Base-by-base conservation (phyloP, 2,888 invertebrate species). In the Thecophora atra region DNA sequence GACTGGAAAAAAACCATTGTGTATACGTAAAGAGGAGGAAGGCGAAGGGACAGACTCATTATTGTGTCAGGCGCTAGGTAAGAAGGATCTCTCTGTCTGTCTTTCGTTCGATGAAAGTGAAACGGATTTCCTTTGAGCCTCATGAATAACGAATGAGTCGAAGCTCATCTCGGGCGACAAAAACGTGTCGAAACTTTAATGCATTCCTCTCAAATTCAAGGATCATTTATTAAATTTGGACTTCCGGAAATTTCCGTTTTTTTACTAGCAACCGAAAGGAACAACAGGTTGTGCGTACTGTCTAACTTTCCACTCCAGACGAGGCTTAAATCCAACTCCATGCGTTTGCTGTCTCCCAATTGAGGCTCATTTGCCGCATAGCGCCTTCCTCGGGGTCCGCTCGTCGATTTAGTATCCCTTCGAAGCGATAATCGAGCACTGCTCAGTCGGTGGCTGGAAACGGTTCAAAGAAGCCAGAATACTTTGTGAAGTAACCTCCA, bases 141-240 rank as follows among this genome's bases (percentile, higher is more conserved):
- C 58, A 58, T 58, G 58, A 58, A 58, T 58, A 28, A 58, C 24
- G 2, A 58, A 24, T n/a, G n/a, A n/a, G n/a, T n/a, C n/a, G n/a
- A n/a, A n/a, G n/a, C n/a, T n/a, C n/a, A n/a, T n/a, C n/a, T 58
- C 58, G 17, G 28, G 26, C 17, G 24, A 28, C 17, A 28, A 58
- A 58, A 13, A 26, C 3, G 58, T 11, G 17, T 3, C 28, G 28
- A 58, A 24, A 28, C 28, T 28, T 28, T 3, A 58, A 58, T 28
- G 58, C 37, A 58, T 21, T 26, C 26, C 13, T 13, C 24, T 21
- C 47, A 17, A 47, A 17, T 47, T 47, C 47, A 47, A 47, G n/a
- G 47, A 17, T 47, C 47, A n/a, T 47, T n/a, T 37, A 37, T 37
- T 37, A 37, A 37, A 6, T 37, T 37, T 37, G 37, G 47, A 2